A percentile compares a stretch with the other conserved stretches of the same genome.
Conservation (phyloP, 2,113 vertebrate species). For the Ophthalmolycus amberensis region DNA sequence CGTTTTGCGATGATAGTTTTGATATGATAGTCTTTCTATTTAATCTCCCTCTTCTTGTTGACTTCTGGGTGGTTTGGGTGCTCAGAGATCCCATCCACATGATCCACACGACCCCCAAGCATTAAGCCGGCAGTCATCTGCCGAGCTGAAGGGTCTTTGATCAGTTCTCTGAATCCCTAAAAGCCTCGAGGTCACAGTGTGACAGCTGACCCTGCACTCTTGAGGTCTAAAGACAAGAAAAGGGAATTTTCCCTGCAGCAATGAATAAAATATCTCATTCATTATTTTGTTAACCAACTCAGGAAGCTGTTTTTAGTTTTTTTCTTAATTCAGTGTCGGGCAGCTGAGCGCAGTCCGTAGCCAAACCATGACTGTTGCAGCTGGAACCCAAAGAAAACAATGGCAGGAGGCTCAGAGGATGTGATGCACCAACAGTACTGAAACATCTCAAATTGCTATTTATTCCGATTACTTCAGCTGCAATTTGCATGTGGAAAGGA, state of each 20-base stretch:
- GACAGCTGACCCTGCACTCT: conserved; percentile 12
- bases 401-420: conserved; percentile 15
- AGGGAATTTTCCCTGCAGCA: conserved; percentile 11
- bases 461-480: background rate
- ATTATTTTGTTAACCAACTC: conserved; percentile 30
- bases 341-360: conserved; percentile 12
- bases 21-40: background rate
- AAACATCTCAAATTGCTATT: background rate
- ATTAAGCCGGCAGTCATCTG: conserved; percentile 49
- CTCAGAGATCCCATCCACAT: conserved; percentile 29
- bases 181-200: conserved; percentile 32
- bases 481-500: conserved; percentile 9
- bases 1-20: no score
- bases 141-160: conserved; percentile 48
- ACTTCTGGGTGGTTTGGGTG: conserved; percentile 35
- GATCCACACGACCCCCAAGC: conserved; percentile 54
- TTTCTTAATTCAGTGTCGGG: background rate
- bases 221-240: background rate
- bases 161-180: conserved; percentile 33
- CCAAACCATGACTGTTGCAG: background rate
- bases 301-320: background rate
- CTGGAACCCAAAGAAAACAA: conserved; percentile 33
- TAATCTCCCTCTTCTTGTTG: conserved; percentile 18
- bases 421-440: conserved; percentile 3
- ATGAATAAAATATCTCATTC: conserved; percentile 29